Evolutionary conservation across 2,797 vertebrate genomes (phyloP), one percentile per base, ranked within the genome.

Genomic region (Helicolenus hilgendorfi): DNA sequence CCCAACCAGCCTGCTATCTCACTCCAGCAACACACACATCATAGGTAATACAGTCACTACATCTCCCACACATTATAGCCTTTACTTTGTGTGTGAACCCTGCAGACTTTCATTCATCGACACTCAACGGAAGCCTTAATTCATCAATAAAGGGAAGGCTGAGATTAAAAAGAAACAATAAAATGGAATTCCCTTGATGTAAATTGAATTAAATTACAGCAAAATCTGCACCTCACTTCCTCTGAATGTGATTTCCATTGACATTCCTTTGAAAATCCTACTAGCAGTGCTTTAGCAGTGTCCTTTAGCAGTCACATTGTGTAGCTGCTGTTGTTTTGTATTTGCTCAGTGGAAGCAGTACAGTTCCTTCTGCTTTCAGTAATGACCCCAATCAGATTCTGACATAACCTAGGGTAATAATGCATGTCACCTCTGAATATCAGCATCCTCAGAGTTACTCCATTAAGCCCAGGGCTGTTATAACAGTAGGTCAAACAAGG

Each of bases 1-100:
- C 93, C 92, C 92, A 90, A 91, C 94, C 90, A 85, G 90, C 85
- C 89, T 84, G 84, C 85, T 83, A 69, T 89, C 88, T 94, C 79
- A 72, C 85, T 92, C 77, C 69, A 76, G 72, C 81, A 86, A 86
- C 56, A 64, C 76, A 83, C 68, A 65, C 83, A 72, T 77, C 76
- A 80, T 73, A 91, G 81, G 88, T 92, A 82, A 77, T 72, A 64
- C 81, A 90, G 72, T 91, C 45, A 55, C 74, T 79, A 80, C 81
- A 76, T 89, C 86, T 86, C 80, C 79, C 85, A 85, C 88, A 84
- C 45, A 49, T 49, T 78, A 81, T 69, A 71, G 59, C 36, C 68
- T 72, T 80, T 65, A 86, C 24, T 83, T 75, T 83, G 70, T 78
- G 81, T 92, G 77, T 89, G 26, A 67, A 69, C 77, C 70, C 78